Evolutionary conservation across 2,797 vertebrate genomes (phyloP).

Genomic region (Arnoldichthys spilopterus): DNA sequence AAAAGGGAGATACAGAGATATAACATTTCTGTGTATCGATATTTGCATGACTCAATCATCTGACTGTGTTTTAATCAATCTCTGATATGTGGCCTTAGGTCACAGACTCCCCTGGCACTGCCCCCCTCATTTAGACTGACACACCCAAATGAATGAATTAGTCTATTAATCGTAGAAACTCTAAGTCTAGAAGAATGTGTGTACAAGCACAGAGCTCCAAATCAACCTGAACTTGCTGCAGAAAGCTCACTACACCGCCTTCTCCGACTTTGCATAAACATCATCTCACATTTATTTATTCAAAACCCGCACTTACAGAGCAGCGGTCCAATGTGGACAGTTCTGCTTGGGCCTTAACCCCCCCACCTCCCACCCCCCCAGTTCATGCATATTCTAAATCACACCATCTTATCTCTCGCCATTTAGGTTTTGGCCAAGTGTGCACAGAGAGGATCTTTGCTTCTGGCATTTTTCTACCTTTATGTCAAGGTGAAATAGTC

Average conservation of each 20-base stretch:
- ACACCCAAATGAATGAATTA: constrained; percentile 49
- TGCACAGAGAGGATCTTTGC: constrained; percentile 45
- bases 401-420: constrained; percentile 47
- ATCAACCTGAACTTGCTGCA: constrained; percentile 45
- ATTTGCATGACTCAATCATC: constrained; percentile 38
- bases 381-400: constrained; percentile 58
- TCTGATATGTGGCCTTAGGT: constrained; percentile 47
- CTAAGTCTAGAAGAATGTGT: constrained; percentile 32
- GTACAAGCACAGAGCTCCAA: constrained; percentile 27
- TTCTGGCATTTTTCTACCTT: constrained; percentile 51
- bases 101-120: constrained; percentile 27
- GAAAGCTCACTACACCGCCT: constrained; percentile 32
- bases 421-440: constrained; percentile 43
- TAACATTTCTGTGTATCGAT: neutral
- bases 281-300: constrained; percentile 57
- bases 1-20: neutral
- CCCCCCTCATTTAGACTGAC: constrained; percentile 31
- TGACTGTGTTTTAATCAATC: constrained; percentile 41
- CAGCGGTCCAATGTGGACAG: constrained; percentile 36
- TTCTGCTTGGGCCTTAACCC: constrained; percentile 33
- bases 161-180: constrained; percentile 55
- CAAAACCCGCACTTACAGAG: constrained; percentile 42
- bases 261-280: constrained; percentile 50
- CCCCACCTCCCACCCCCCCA: too few species aligned
- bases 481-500: constrained; percentile 48